phyloP scores from a whole-genome alignment of 2,888 invertebrate species.

The Trichopria drosophilae region DNA sequence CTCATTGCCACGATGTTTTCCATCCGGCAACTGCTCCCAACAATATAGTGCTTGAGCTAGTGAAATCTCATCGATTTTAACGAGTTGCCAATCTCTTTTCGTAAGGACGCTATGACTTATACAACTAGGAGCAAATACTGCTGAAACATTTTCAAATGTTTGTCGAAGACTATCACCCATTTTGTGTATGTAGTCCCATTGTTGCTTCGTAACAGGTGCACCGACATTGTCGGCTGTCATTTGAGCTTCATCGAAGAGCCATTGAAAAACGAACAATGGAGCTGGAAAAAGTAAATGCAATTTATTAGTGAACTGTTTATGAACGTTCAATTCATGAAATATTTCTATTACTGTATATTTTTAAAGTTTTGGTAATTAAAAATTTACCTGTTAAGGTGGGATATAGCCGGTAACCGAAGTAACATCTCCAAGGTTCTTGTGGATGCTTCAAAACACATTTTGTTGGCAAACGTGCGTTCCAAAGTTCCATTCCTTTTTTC shows the following conservation, averaged over 20 bases:
- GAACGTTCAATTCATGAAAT: too few relatives aligned
- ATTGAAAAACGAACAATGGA: slow-evolving; percentile 91
- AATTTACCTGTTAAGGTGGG: slow-evolving; percentile 76
- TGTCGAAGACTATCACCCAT: slow-evolving; percentile 83
- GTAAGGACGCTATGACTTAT: slow-evolving; percentile 89
- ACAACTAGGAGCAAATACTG: slow-evolving; percentile 91
- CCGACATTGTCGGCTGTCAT: slow-evolving; percentile 91
- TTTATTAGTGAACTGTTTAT: slow-evolving; percentile 6
- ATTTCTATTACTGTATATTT: background rate
- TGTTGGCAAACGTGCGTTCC: slow-evolving; percentile 79
- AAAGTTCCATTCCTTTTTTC: slow-evolving; percentile 74
- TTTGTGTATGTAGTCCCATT: slow-evolving; percentile 92
- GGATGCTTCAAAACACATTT: slow-evolving; percentile 72
- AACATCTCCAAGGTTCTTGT: slow-evolving; percentile 85
- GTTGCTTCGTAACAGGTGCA: slow-evolving; percentile 82
- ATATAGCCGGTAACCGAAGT: slow-evolving; percentile 87
- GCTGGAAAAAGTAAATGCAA: slow-evolving; percentile 61
- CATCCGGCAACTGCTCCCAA: slow-evolving; percentile 72
- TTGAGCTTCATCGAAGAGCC: slow-evolving; percentile 93
- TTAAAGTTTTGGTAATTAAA: slow-evolving; percentile 1
- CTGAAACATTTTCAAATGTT: slow-evolving; percentile 81
- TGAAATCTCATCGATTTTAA: slow-evolving; percentile 82
- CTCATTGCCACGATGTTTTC: slow-evolving; percentile 40
- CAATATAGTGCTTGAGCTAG: slow-evolving; percentile 83
- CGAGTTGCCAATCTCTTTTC: slow-evolving; percentile 82